Percentiles rank a stretch among this genome's conserved stretches.
phyloP scores from a whole-genome alignment of 2,888 invertebrate genomes.

The Cheilosia soror region DNA sequence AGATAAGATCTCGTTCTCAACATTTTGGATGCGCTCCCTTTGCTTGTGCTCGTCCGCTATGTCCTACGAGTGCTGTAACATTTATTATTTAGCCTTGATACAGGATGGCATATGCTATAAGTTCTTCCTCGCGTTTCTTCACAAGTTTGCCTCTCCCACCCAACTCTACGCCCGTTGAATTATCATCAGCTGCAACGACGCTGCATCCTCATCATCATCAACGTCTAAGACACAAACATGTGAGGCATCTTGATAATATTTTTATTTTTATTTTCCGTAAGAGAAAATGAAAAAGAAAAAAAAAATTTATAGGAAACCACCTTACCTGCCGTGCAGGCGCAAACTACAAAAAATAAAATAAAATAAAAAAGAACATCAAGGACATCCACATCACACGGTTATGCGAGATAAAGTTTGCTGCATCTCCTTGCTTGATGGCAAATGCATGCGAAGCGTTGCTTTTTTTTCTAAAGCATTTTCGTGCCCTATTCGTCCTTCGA shows the following conservation, averaged over 20 bases:
- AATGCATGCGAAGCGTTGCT: constrained; percentile 60
- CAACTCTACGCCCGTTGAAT: constrained; percentile 11
- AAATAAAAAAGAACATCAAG: constrained; percentile 63
- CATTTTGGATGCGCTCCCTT: constrained; percentile 21
- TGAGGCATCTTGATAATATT: constrained; percentile 67
- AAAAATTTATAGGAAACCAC: neutral
- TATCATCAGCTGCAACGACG: constrained; percentile 61
- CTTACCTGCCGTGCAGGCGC: constrained; percentile 49
- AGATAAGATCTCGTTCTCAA: constrained; percentile 53
- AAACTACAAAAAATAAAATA: constrained; percentile 11
- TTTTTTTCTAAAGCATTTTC: constrained; percentile 28
- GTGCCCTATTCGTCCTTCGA: constrained; percentile 50
- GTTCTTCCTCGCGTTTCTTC: constrained; percentile 1
- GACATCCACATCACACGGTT: constrained; percentile 48
- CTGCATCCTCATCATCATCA: constrained; percentile 61
- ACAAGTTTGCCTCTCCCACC: neutral
- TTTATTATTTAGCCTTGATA: constrained; percentile 61
- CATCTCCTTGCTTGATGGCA: constrained; percentile 15
- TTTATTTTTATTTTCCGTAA: constrained; percentile 8
- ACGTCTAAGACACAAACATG: constrained; percentile 66
- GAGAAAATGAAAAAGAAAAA: neutral
- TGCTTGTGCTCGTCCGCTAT: constrained; percentile 14
- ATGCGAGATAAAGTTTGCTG: constrained; percentile 41
- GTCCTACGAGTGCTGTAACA: constrained; percentile 55
- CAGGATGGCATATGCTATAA: constrained; percentile 54